phyloP scores from a whole-genome alignment of 2,113 vertebrate species.

The Cyanoderma ruficeps region DNA sequence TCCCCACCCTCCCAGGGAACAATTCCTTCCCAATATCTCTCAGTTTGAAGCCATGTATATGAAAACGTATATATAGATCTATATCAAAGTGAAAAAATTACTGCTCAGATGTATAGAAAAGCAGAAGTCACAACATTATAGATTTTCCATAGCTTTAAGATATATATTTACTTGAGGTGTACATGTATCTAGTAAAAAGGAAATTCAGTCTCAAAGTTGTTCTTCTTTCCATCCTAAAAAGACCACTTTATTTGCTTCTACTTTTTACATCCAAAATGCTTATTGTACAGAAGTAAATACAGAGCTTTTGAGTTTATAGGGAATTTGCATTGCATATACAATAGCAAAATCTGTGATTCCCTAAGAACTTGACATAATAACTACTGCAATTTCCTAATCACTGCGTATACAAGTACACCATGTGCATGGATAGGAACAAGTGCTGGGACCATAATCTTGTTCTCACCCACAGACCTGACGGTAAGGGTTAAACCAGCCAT shows the following conservation, averaged over 20 bases:
- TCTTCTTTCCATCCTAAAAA: not conserved
- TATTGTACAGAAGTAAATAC: not conserved
- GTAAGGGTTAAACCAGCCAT: not conserved
- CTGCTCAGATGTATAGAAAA: not conserved
- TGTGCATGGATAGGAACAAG: not conserved
- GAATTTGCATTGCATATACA: not conserved
- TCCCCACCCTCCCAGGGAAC: rapidly evolving
- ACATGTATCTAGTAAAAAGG: not conserved
- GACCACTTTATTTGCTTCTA: not conserved
- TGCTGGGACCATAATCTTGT: not conserved
- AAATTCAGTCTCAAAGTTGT: not conserved
- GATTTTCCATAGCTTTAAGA: not conserved
- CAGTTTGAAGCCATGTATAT: not conserved
- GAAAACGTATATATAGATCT: not conserved
- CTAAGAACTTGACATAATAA: not conserved
- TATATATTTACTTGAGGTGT: not conserved
- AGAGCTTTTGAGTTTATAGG: not conserved
- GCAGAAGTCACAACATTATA: not conserved
- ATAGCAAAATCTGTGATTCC: not conserved
- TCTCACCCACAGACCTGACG: not conserved
- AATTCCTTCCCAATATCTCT: not conserved
- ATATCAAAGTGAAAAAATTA: not conserved
- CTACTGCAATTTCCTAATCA: not conserved
- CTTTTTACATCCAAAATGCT: not conserved
- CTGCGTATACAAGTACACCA: not conserved